Evolutionary conservation across 2,797 vertebrate species (phyloP).

Genomic region (Amblyopsis hoosieri): DNA sequence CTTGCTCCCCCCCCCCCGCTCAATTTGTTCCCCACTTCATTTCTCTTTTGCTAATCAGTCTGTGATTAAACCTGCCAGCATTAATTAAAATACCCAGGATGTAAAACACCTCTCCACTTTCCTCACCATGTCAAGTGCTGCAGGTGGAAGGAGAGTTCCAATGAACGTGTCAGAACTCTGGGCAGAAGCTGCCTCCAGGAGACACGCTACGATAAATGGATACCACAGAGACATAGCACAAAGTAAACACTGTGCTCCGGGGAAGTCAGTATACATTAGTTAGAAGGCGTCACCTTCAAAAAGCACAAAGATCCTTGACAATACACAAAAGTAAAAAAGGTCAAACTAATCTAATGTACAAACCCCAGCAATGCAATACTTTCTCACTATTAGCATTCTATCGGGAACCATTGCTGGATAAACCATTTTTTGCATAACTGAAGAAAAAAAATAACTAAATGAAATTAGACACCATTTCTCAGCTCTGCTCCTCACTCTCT

Average conservation of each 20-base stretch:
- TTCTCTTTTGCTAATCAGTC: constrained; percentile 51
- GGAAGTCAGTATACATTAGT: constrained; percentile 15
- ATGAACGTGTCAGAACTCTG: constrained; percentile 49
- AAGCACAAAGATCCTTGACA: neutral
- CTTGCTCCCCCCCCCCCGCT: constrained; percentile 14
- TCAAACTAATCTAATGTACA: neutral
- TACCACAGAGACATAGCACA: constrained; percentile 4
- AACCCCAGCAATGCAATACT: neutral
- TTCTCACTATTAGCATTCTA: too few species aligned
- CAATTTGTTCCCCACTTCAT: constrained; percentile 16
- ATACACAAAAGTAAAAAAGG: neutral
- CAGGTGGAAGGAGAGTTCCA: constrained; percentile 48
- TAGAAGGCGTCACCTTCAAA: constrained; percentile 1
- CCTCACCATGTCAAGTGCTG: constrained; percentile 37
- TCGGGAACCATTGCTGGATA: too few species aligned
- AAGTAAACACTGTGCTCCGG: constrained; percentile 20
- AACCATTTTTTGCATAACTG: too few species aligned
- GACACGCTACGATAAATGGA: constrained; percentile 20
- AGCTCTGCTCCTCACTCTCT: constrained; percentile 23
- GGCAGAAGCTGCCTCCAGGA: constrained; percentile 20
- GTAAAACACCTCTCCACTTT: constrained; percentile 33
- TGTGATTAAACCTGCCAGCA: constrained; percentile 70
- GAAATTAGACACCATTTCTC: constrained; percentile 16
- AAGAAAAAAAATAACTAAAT: too few species aligned
- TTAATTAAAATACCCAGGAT: constrained; percentile 66